Conservation (phyloP, 2,113 vertebrate genomes). For the Pituophis catenifer region DNA sequence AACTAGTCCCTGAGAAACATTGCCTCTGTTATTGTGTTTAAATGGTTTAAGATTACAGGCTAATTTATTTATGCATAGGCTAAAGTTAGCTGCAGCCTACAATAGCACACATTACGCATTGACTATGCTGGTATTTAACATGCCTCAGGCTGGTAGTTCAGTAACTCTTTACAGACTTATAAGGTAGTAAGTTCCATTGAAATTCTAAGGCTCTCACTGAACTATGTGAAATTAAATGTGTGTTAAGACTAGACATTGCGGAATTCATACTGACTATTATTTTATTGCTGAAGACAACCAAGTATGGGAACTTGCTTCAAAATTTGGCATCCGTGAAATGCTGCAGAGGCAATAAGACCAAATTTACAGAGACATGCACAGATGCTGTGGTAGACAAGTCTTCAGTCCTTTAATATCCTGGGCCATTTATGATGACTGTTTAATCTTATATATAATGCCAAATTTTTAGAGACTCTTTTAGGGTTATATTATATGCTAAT, state of each 20-base stretch:
- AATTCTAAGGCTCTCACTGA: background rate
- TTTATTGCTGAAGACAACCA: background rate
- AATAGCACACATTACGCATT: background rate
- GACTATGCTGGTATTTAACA: background rate
- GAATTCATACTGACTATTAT: background rate
- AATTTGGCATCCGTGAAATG: constrained; percentile 24
- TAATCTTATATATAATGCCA: background rate
- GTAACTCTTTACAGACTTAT: background rate
- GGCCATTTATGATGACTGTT: background rate
- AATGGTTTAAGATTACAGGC: background rate
- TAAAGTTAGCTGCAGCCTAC: background rate
- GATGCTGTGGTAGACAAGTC: background rate
- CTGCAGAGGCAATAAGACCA: constrained; percentile 12
- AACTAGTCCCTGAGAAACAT: background rate
- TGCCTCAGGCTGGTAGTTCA: background rate
- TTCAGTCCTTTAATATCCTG: background rate
- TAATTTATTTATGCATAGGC: background rate
- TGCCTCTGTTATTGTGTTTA: background rate
- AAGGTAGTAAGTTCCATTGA: background rate
- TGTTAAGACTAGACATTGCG: background rate
- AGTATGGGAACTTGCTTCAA: constrained; percentile 12
- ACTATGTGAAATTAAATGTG: background rate
- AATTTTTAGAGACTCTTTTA: background rate
- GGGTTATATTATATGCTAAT: background rate
- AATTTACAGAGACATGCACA: constrained; percentile 23